Conservation (phyloP, 2,888 invertebrate species). For the Bombylius major region DNA sequence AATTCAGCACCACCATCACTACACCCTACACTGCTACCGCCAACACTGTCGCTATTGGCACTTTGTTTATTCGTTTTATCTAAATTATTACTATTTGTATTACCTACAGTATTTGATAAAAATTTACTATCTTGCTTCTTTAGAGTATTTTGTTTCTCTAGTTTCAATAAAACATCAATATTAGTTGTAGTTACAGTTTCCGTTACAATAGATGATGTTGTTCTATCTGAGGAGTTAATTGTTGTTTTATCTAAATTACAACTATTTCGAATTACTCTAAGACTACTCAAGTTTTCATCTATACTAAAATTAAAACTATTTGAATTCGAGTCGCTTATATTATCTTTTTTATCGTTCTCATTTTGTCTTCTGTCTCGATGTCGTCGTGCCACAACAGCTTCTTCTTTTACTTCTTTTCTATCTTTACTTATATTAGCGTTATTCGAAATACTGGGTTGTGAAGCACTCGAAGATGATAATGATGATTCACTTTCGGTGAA, state of each 20-base stretch:
- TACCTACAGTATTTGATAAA: background rate
- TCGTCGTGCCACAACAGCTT: background rate
- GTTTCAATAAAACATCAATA: no score
- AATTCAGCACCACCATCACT: slow-evolving; percentile 9
- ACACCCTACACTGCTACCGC: background rate
- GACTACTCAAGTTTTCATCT: no score
- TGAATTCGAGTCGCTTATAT: slow-evolving; percentile 9
- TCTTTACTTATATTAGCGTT: background rate
- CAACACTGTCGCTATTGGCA: slow-evolving; percentile 6
- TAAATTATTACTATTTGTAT: slow-evolving; percentile 1
- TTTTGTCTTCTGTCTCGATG: background rate
- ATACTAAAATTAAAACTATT: slow-evolving; percentile 11
- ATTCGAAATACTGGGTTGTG: slow-evolving; percentile 23
- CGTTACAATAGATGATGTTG: no score
- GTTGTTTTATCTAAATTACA: no score
- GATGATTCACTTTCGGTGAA: slow-evolving; percentile 20
- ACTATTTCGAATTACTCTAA: no score
- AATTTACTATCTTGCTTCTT: slow-evolving; percentile 1
- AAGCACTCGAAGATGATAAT: slow-evolving; percentile 20
- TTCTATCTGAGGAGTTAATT: no score
- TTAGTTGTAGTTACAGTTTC: no score
- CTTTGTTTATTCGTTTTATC: slow-evolving; percentile 3
- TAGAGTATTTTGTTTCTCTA: no score
- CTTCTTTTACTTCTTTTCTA: background rate
- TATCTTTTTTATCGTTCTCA: background rate